Evolutionary conservation across 2,888 invertebrate genomes (phyloP).

Genomic region (Athalia rosae): DNA sequence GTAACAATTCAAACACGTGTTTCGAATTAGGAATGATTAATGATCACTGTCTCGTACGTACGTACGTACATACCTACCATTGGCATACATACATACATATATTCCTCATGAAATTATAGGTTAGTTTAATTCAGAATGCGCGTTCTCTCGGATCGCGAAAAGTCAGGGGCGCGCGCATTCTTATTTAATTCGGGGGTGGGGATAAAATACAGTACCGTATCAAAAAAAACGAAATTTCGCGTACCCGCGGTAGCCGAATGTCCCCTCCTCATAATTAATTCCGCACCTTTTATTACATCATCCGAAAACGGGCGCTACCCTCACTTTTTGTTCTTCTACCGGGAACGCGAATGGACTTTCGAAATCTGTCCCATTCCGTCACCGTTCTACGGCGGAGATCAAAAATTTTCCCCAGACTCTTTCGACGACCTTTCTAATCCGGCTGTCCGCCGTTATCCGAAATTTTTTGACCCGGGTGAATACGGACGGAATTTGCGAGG

Average conservation of each 20-base stretch:
- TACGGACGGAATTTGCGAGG: neutral
- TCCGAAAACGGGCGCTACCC: too few species aligned
- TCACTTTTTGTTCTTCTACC: too few species aligned
- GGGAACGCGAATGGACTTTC: too few species aligned
- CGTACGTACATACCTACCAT: too few species aligned
- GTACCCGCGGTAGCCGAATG: slow-evolving; percentile 1
- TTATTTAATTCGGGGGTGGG: slow-evolving; percentile 45
- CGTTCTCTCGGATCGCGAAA: slow-evolving; percentile 46
- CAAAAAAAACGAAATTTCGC: neutral
- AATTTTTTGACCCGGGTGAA: neutral
- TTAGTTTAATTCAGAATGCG: slow-evolving; percentile 42
- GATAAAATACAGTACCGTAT: slow-evolving; percentile 37
- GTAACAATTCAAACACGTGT: slow-evolving; percentile 41
- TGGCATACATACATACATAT: slow-evolving; percentile 33
- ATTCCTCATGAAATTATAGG: slow-evolving; percentile 46
- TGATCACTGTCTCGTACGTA: slow-evolving; percentile 23
- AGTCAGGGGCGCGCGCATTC: slow-evolving; percentile 50
- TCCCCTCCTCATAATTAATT: neutral
- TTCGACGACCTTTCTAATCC: too few species aligned
- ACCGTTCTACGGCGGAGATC: too few species aligned
- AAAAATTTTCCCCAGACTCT: too few species aligned
- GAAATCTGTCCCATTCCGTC: too few species aligned
- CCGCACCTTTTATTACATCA: too few species aligned
- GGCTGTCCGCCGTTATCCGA: neutral
- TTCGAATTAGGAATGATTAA: slow-evolving; percentile 46